phyloP scores from a whole-genome alignment of 2,888 invertebrate species.

The Polietes domitor region DNA sequence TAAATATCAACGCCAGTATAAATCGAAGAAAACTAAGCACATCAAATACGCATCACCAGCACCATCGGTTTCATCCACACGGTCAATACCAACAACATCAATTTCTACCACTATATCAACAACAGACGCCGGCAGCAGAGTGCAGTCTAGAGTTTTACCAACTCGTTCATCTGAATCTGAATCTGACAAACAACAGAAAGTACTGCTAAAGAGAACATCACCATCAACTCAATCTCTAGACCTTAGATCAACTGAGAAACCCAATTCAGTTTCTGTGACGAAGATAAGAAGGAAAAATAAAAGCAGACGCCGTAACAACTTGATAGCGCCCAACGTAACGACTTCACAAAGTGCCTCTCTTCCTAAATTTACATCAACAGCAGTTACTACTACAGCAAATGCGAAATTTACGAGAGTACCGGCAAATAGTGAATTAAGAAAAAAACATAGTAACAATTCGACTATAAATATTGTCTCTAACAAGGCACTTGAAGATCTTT shows the following conservation, averaged over 20 bases:
- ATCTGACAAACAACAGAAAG: slow-evolving; percentile 22
- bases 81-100: background rate
- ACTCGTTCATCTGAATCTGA: slow-evolving; percentile 34
- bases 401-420: slow-evolving; percentile 55
- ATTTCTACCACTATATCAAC: slow-evolving; percentile 41
- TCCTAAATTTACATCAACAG: background rate
- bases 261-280: background rate
- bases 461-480: background rate
- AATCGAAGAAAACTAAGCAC: slow-evolving; percentile 54
- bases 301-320: slow-evolving; percentile 4
- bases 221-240: slow-evolving; percentile 15
- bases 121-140: slow-evolving; percentile 36
- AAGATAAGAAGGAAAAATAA: slow-evolving; percentile 37
- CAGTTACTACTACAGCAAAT: slow-evolving; percentile 39
- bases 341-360: background rate
- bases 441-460: slow-evolving; percentile 21
- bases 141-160: background rate
- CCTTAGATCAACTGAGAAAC: slow-evolving; percentile 9
- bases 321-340: background rate
- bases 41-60: slow-evolving; percentile 44
- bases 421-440: slow-evolving; percentile 46
- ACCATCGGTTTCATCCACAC: background rate
- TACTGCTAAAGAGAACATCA: slow-evolving; percentile 29
- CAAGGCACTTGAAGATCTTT: background rate
- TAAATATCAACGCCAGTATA: slow-evolving; percentile 60